Evolutionary conservation across 2,113 vertebrate genomes (phyloP), one percentile per base, ranked within the genome.

Genomic region (Neogale vison): DNA sequence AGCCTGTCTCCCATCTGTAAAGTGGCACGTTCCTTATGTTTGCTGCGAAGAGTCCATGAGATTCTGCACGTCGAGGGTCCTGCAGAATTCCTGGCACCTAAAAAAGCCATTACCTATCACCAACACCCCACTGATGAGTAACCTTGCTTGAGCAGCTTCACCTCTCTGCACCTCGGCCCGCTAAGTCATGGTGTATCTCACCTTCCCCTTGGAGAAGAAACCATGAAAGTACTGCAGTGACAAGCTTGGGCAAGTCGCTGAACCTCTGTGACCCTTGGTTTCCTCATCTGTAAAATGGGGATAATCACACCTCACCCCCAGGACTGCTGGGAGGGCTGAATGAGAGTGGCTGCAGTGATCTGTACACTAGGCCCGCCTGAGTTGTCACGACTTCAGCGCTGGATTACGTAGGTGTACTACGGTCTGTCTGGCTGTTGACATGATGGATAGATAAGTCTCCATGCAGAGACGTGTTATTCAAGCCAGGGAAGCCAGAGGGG

Each of bases 251-350:
- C 52, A 52, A 57, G 67, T 36, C 45, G 31, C 57, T 8, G 24
- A n/a, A 79, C 11, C 31, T 39, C 86, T 34, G 65, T 29, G 63
- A 23, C 6, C 61, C 84, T 74, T 17, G 1, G 36, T 24, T 69
- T 85, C 39, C 47, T 63, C 6, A 17, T 42, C 77, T 93, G 83
- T 39, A 45, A 67, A 61, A 71, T 24, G 79, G 65, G 88, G 42
- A 4, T 29, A n/a, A 15, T 7, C 21, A 2, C 1, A 9, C 47
- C 21, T 63, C 50, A 1, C 57, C 29, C 4, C 0, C 1, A 14
- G 34, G 13, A 10, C 2, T 18, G 55, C 1, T 21, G 52, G 67
- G 69, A 23, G 59, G 52, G 55, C 74, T 3, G 36, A 12, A 7
- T 2, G 69, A 61, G 59, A 39, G 69, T 29, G 42, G 18, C 42